Evolutionary conservation across 2,797 vertebrate species (phyloP), one percentile per base, ranked within the genome.

Genomic region (Fistularia commersonii): DNA sequence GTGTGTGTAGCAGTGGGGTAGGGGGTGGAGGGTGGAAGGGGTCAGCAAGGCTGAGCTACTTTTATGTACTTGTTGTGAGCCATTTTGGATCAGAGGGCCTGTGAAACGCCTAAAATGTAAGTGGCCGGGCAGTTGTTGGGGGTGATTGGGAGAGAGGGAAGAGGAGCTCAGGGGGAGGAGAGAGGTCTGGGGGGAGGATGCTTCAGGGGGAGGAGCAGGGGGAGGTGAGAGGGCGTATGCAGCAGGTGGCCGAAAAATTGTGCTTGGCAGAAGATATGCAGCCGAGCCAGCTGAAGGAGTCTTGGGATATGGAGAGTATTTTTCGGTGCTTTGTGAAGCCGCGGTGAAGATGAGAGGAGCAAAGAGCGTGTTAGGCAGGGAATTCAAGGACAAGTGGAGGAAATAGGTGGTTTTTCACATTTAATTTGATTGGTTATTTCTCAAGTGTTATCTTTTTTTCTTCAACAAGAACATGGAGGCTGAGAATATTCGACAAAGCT

Each of bases 81-180:
- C 69, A 35, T 68, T 72, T 67, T 57, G 65, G 72, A 81, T 57
- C 50, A 1, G 59, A 50, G 68, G 50, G 59, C 47, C 69, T 8
- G 59, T 43, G 41, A 81, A 84, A 82, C 65, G 33, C 85, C 87
- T 86, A 88, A 87, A 87, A 81, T 81, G 83, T 88, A 81, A 74
- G 81, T 51, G 79, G 66, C 35, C 45, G 54, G 65, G 70, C 83
- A 84, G 82, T 87, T 85, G 82, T 76, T 48, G 37, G 45, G 49
- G 45, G 47, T 51, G 31, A 34, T 14, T 41, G 33, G 8, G 53
- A 45, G 14, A 45, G 69, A 33, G 38, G 23, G 41, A 49, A 47
- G 72, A 47, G 59, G 48, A 65, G 77, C 73, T 79, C 69, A 72
- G 52, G 69, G 74, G 72, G 76, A 64, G 15, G 33, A 33, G 41